Evolutionary conservation across 2,888 invertebrate genomes (phyloP), one percentile per base, ranked within the genome.

Genomic region (Drosophila ezoana): DNA sequence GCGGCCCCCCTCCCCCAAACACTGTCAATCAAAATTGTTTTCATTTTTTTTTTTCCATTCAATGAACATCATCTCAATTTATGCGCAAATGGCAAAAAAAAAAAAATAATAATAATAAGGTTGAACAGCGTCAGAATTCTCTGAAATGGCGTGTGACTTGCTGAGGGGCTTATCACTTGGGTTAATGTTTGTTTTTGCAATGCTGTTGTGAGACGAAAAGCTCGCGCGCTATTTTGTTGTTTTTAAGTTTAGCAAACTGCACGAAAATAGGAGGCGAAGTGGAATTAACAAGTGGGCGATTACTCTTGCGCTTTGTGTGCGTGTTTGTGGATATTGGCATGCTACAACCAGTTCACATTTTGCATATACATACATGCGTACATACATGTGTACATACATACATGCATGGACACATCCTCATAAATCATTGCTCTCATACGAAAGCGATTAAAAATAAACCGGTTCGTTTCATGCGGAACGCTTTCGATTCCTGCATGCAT

Each of bases 121-220:
- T 13, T 40, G 3, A 40, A 52, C 8, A 44, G 18, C 28, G 43
- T 44, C 41, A 59, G 38, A 38, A 10, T 40, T 20, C n/a, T 23
- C 32, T 8, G 60, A 58, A 47, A 33, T 56, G 77, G 64, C 76
- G 74, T 64, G 76, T 48, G 76, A 70, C 76, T 63, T 6, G 62
- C 58, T 56, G 18, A 18, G 43, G 18, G 44, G 43, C 75, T 74
- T 66, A 66, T 72, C 65, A 23, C 18, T 60, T 53, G 45, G 41
- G 45, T 48, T 32, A 18, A 20, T 18, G 38, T 57, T 33, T 57
- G 23, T 44, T 32, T 38, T 54, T 48, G 16, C 28, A 52, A 47
- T 28, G 60, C 53, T 59, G 47, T 41, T 20, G 35, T 28, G 3
- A 9, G 11, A n/a, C 40, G 8, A 16, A 47, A 47, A 47, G 49